Percentiles rank a stretch among this genome's conserved stretches.
Conservation (phyloP, 1,140 invertebrate species). For the Belonocnema kinseyi region DNA sequence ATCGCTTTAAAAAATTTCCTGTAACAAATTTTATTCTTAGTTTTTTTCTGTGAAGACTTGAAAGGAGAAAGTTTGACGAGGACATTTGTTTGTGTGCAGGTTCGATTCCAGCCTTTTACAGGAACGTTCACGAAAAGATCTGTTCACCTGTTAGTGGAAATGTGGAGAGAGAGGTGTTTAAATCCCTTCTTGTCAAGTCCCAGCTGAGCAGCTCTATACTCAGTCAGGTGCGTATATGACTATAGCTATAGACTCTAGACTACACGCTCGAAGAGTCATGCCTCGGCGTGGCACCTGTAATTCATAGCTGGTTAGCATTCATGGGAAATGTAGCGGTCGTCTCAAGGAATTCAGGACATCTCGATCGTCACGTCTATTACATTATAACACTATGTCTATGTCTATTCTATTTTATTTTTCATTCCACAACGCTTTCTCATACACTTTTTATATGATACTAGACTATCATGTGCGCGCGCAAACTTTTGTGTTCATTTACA, state of each 20-base stretch:
- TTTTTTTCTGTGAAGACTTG: too few relatives aligned
- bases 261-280: too few relatives aligned
- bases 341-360: conserved; percentile 27
- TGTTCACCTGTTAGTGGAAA: conserved; percentile 79
- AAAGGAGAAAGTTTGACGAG: not conserved
- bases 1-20: too few relatives aligned
- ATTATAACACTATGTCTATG: not conserved
- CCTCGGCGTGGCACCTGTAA: conserved; percentile 14
- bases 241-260: too few relatives aligned
- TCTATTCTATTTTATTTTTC: conserved; percentile 19
- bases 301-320: conserved; percentile 15
- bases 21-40: too few relatives aligned
- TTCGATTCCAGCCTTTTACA: conserved; percentile 79
- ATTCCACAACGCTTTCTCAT: not conserved
- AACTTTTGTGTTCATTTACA: too few relatives aligned
- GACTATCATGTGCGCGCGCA: too few relatives aligned
- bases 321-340: conserved; percentile 1
- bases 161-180: conserved; percentile 80
- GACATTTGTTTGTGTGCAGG: conserved; percentile 67
- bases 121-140: conserved; percentile 80
- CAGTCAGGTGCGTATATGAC: conserved; percentile 72
- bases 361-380: not conserved
- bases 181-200: conserved; percentile 79
- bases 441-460: not conserved
- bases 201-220: conserved; percentile 78